Percentiles rank a stretch among this genome's conserved stretches.
Evolutionary conservation across 1,140 invertebrate species (phyloP).

Genomic region (Hycleus cichorii): DNA sequence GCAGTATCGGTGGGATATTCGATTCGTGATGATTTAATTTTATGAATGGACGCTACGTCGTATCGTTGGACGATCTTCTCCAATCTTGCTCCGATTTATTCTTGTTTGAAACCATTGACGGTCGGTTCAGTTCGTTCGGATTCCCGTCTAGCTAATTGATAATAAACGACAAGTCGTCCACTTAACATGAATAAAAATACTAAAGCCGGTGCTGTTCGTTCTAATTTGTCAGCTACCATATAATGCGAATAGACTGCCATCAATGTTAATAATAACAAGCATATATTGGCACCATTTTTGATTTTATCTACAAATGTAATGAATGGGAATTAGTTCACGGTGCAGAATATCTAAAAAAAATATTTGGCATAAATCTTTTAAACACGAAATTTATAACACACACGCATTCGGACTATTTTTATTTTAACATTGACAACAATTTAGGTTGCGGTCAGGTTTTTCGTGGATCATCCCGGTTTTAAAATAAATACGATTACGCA

Average conservation of each 20-base stretch:
- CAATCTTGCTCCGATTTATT: constrained; percentile 39
- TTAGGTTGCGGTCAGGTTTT: constrained; percentile 23
- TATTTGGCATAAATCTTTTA: not conserved
- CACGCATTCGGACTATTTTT: constrained; percentile 14
- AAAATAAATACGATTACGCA: too few relatives aligned
- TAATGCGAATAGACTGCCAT: constrained; percentile 89
- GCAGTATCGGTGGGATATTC: too few relatives aligned
- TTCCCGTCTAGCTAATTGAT: constrained; percentile 52
- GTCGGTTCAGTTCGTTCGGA: constrained; percentile 47
- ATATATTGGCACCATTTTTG: constrained; percentile 81
- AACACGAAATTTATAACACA: not conserved
- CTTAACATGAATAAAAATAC: constrained; percentile 95
- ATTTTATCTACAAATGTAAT: constrained; percentile 62
- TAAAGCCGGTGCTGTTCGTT: constrained; percentile 83
- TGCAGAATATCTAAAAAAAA: not conserved
- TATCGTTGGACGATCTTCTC: too few relatives aligned
- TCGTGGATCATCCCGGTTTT: too few relatives aligned
- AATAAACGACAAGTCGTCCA: constrained; percentile 76
- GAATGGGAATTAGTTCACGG: constrained; percentile 9
- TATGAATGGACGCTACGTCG: too few relatives aligned
- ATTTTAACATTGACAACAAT: constrained; percentile 24
- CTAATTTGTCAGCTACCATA: constrained; percentile 87
- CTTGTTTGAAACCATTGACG: constrained; percentile 57
- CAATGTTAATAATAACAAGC: constrained; percentile 73
- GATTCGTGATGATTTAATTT: too few relatives aligned